A percentile compares a stretch with the other conserved stretches of the same genome.
These are phyloP conservation scores for Armadillidium nasatum DNA, from an alignment of 1,140 invertebrate species.

Conservation along the genomic window DNA sequence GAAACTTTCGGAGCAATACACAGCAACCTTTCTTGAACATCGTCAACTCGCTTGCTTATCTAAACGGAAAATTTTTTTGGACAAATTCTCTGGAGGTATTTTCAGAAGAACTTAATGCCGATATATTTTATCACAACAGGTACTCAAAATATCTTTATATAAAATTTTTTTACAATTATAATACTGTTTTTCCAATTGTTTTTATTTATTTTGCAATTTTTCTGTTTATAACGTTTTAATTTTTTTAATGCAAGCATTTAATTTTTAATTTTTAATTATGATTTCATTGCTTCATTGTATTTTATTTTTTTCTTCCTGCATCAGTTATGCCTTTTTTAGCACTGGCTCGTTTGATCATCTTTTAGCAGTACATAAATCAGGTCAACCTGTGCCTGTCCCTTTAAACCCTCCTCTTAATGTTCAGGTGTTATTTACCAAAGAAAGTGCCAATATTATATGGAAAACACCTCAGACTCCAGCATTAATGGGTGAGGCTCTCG, in stretches of 20 bases:
- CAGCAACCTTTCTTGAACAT: conserved; percentile 70
- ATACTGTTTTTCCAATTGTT: background rate
- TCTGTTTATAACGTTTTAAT: background rate
- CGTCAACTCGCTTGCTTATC: conserved; percentile 67
- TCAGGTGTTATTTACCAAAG: conserved; percentile 64
- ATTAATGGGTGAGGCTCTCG: conserved; percentile 57
- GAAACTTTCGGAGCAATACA: conserved; percentile 67
- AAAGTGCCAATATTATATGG: conserved; percentile 33
- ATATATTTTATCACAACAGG: conserved; percentile 40
- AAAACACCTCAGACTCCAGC: conserved; percentile 65
- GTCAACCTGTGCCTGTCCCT: conserved; percentile 70
- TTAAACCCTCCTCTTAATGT: conserved; percentile 69
- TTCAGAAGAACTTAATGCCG: conserved; percentile 62
- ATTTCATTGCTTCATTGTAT: no score
- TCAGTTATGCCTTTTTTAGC: conserved; percentile 58
- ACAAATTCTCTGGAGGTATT: conserved; percentile 67
- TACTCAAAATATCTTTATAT: background rate
- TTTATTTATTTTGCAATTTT: background rate
- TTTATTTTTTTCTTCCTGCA: conserved; percentile 76
- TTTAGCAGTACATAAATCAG: conserved; percentile 51
- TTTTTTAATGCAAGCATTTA: background rate
- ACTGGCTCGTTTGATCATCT: conserved; percentile 37
- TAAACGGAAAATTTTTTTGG: conserved; percentile 74
- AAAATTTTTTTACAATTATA: conserved; percentile 6
- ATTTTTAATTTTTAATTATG: background rate